Evolutionary conservation across 2,113 vertebrate genomes (phyloP).

Genomic region (Notothenia rossii): DNA sequence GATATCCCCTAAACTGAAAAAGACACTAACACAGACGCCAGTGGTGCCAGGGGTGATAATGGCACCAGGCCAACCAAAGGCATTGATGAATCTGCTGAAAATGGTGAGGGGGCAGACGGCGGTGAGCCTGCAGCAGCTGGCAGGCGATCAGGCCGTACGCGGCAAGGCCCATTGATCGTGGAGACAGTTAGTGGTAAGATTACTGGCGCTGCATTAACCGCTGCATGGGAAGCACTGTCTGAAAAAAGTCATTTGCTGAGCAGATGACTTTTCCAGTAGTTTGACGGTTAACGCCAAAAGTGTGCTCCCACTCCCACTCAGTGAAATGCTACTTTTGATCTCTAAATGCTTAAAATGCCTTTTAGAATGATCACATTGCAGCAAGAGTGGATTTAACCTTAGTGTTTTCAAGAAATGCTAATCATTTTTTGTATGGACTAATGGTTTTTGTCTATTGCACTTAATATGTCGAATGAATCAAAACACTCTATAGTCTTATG

Average conservation of each 20-base stretch:
- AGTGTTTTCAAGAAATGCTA: conserved; percentile 25
- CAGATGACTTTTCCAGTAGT: conserved; percentile 60
- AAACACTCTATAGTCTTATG: not conserved
- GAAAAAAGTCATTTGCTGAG: conserved; percentile 61
- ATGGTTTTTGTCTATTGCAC: conserved; percentile 4
- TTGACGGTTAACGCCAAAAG: conserved; percentile 36
- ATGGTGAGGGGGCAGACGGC: conserved; percentile 54
- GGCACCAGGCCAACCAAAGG: conserved; percentile 55
- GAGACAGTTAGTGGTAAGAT: conserved; percentile 82
- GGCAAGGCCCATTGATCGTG: conserved; percentile 70
- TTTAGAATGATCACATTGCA: conserved; percentile 27
- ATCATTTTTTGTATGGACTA: conserved; percentile 27
- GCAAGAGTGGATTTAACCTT: conserved; percentile 41
- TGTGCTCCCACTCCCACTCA: conserved; percentile 37
- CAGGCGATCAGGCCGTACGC: conserved; percentile 60
- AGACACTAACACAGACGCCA: conserved; percentile 49
- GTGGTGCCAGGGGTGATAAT: conserved; percentile 49
- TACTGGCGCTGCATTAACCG: conserved; percentile 49
- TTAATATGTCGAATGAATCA: conserved; percentile 1
- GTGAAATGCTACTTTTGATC: conserved; percentile 36
- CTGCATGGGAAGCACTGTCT: conserved; percentile 74
- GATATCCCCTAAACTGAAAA: conserved; percentile 66
- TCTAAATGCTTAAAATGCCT: conserved; percentile 38
- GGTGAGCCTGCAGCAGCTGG: conserved; percentile 55
- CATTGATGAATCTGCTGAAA: conserved; percentile 56